A percentile compares a stretch with the other conserved stretches of the same genome.
Evolutionary conservation across 1,140 invertebrate species (phyloP).

Genomic region (Prorops nasuta): DNA sequence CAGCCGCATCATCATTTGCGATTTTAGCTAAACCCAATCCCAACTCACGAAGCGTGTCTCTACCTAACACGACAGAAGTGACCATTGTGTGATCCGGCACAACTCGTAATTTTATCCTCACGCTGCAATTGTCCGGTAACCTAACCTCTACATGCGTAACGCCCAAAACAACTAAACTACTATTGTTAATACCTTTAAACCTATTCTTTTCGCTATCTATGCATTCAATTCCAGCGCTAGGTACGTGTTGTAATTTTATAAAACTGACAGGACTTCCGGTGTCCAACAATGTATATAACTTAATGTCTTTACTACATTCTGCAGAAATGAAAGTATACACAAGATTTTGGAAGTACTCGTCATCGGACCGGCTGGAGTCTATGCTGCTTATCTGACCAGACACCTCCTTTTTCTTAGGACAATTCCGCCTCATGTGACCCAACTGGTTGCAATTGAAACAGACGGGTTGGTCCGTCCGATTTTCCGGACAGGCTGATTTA

Average conservation of each 20-base stretch:
- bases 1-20: not conserved
- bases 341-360: slow-evolving; percentile 3
- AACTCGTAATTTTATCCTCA: not conserved
- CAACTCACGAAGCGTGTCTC: no score
- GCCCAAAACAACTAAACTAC: not conserved
- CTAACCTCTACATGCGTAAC: not conserved
- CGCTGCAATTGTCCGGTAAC: no score
- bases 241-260: slow-evolving; percentile 2
- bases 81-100: slow-evolving; percentile 1
- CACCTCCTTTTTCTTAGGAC: not conserved
- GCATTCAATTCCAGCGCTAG: no score
- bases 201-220: not conserved
- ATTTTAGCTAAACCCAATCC: not conserved
- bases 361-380: not conserved
- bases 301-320: not conserved
- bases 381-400: not conserved
- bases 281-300: not conserved
- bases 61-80: not conserved
- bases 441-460: not conserved
- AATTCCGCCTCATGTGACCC: not conserved
- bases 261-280: slow-evolving; percentile 9
- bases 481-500: not conserved
- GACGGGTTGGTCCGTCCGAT: not conserved
- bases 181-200: slow-evolving; percentile 4
- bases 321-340: not conserved